phyloP scores from a whole-genome alignment of 1,140 invertebrate species.

The Hycleus cichorii region DNA sequence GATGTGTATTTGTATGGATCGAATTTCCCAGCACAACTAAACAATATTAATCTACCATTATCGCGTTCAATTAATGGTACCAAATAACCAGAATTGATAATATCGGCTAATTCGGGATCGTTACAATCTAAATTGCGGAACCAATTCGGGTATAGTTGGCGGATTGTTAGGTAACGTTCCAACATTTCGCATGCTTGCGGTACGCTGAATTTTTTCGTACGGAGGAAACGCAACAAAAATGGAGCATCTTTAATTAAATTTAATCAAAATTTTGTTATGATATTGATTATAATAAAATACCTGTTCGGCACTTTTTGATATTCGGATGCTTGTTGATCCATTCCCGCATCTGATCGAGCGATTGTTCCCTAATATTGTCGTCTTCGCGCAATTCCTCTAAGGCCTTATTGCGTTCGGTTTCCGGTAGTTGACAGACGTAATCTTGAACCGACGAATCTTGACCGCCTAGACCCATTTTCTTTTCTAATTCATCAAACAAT shows the following conservation, averaged over 20 bases:
- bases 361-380: conserved; percentile 57
- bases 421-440: conserved; percentile 34
- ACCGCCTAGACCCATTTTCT: conserved; percentile 39
- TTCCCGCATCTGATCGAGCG: conserved; percentile 62
- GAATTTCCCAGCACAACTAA: conserved; percentile 64
- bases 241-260: conserved; percentile 49
- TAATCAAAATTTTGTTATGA: background rate
- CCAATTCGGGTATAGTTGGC: conserved; percentile 74
- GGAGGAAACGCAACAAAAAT: conserved; percentile 75
- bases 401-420: conserved; percentile 50
- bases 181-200: conserved; percentile 77
- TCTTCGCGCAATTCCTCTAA: conserved; percentile 65
- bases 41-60: conserved; percentile 61
- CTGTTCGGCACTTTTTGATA: conserved; percentile 66
- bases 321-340: conserved; percentile 70
- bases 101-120: conserved; percentile 62
- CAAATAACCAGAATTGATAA: conserved; percentile 73
- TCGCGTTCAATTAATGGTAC: conserved; percentile 70
- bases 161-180: conserved; percentile 73
- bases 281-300: conserved; percentile 37
- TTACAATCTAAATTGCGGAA: conserved; percentile 69
- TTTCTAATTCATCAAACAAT: background rate
- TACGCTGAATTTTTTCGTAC: conserved; percentile 80
- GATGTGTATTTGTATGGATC: conserved; percentile 68
- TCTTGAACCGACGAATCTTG: conserved; percentile 27